Conservation (phyloP, 2,113 vertebrate species). For the Hydrochoerus hydrochaeris region DNA sequence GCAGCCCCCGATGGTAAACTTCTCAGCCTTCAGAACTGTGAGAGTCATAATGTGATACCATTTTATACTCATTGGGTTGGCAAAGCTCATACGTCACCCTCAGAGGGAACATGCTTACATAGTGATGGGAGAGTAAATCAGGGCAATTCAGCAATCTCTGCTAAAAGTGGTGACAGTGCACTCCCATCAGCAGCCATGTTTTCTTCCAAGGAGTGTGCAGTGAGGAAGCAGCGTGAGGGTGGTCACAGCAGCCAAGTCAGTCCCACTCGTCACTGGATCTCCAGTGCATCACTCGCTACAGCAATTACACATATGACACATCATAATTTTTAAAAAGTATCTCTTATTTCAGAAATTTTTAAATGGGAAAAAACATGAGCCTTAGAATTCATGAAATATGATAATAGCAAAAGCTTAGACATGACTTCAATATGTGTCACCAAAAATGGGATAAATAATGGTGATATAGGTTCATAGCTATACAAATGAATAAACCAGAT, state of each 20-base stretch:
- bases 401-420: conserved; percentile 13
- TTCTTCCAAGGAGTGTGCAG: not conserved
- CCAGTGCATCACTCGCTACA: not conserved
- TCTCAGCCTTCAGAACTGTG: not conserved
- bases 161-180: not conserved
- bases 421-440: not conserved
- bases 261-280: not conserved
- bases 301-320: not conserved
- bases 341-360: conserved; percentile 17
- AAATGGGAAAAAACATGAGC: not conserved
- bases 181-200: not conserved
- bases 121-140: not conserved
- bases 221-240: not conserved
- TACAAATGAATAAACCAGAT: not conserved
- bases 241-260: not conserved
- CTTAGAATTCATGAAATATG: not conserved
- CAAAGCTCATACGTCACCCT: not conserved
- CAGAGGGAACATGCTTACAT: not conserved
- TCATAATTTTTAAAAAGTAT: not conserved
- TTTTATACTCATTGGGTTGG: not conserved
- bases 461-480: not conserved
- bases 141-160: not conserved
- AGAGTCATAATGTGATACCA: not conserved
- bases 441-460: not conserved
- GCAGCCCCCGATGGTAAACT: not conserved